These are phyloP conservation scores for Bacillus rossius DNA, from an alignment of 1,140 invertebrate species.

Conservation along the genomic window DNA sequence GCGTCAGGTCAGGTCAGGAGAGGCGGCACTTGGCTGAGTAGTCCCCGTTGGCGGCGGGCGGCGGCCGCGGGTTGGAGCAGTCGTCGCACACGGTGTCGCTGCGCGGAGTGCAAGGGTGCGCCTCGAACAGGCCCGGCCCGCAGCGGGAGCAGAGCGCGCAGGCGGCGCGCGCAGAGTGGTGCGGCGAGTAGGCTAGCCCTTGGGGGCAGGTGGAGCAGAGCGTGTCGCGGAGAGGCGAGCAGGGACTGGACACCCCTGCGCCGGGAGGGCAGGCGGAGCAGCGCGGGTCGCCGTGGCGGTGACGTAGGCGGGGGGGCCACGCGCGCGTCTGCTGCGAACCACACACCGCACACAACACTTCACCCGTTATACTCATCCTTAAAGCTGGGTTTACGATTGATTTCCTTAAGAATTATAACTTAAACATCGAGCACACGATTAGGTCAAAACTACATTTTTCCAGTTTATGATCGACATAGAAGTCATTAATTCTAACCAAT, in stretches of 20 bases:
- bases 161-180: conserved; percentile 39
- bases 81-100: conserved; percentile 48
- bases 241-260: conserved; percentile 42
- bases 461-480: too few species aligned
- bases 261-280: conserved; percentile 43
- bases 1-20: too few species aligned
- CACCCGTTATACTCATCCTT: too few species aligned
- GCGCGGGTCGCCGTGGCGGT: conserved; percentile 37
- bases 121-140: conserved; percentile 45
- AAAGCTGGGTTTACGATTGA: too few species aligned
- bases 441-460: too few species aligned
- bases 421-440: too few species aligned
- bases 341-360: too few species aligned
- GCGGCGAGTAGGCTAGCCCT: conserved; percentile 42
- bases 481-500: too few species aligned
- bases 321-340: too few species aligned
- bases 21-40: too few species aligned
- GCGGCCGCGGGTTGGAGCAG: conserved; percentile 30
- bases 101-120: conserved; percentile 40
- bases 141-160: conserved; percentile 48
- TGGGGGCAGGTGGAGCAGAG: conserved; percentile 38
- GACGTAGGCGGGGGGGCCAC: conserved; percentile 37
- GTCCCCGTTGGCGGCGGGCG: too few species aligned
- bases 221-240: conserved; percentile 37
- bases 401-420: too few species aligned